Percentiles rank a stretch among this genome's conserved stretches.
These are phyloP conservation scores for Acrocephalus kingi DNA, from an alignment of 2,113 vertebrate genomes.

Conservation along the genomic window DNA sequence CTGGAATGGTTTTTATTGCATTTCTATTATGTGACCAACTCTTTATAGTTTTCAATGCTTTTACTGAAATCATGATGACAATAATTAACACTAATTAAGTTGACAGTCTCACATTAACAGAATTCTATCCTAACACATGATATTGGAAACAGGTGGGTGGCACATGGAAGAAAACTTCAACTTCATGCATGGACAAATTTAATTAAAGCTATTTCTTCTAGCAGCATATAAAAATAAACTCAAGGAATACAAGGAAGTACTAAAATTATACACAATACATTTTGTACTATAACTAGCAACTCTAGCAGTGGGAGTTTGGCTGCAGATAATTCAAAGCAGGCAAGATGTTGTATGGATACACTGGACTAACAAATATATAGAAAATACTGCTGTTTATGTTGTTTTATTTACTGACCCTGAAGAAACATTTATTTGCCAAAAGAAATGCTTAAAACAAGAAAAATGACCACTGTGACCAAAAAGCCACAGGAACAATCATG, in stretches of 20 bases:
- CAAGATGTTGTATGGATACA: neutral
- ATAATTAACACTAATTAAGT: neutral
- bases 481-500: neutral
- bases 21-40: neutral
- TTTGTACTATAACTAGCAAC: neutral
- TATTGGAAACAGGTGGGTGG: neutral
- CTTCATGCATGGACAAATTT: neutral
- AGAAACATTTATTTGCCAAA: neutral
- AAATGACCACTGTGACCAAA: neutral
- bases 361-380: neutral
- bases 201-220: slow-evolving; percentile 5
- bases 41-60: neutral
- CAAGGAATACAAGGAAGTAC: neutral
- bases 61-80: neutral
- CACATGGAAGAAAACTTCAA: neutral
- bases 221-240: neutral
- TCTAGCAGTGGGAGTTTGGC: neutral
- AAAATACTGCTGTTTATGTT: neutral
- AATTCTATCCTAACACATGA: neutral
- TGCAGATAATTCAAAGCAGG: neutral
- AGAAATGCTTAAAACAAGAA: neutral
- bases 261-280: neutral
- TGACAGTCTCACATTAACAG: neutral
- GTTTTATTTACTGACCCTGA: neutral
- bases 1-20: neutral